Percentiles rank a stretch among this genome's conserved stretches.
These are phyloP conservation scores for Epinotia brunnichana DNA, from an alignment of 2,888 invertebrate genomes.

Conservation along the genomic window DNA sequence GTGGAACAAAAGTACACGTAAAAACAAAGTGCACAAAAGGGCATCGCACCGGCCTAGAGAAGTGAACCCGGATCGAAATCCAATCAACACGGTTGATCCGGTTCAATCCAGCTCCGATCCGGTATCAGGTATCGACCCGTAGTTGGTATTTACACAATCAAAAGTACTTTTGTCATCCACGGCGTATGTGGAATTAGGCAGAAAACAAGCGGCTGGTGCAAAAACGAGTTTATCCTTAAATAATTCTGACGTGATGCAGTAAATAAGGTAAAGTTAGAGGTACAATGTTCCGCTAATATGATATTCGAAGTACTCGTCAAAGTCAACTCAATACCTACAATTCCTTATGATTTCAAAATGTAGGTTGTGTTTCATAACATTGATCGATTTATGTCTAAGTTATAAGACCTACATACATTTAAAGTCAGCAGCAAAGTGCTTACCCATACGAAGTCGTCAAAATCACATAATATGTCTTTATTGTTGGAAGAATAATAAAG, in stretches of 20 bases:
- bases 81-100: slow-evolving; percentile 69
- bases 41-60: slow-evolving; percentile 34
- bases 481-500: too few relatives aligned
- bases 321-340: too few relatives aligned
- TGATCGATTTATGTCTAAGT: too few relatives aligned
- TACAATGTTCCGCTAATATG: not conserved
- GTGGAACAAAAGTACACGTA: slow-evolving; percentile 21
- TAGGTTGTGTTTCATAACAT: too few relatives aligned
- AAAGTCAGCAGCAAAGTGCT: too few relatives aligned
- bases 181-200: slow-evolving; percentile 27
- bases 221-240: not conserved
- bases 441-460: too few relatives aligned
- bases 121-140: slow-evolving; percentile 43
- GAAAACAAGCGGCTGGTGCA: not conserved
- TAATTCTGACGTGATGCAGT: not conserved
- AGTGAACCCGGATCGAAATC: slow-evolving; percentile 52
- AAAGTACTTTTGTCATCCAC: slow-evolving; percentile 45
- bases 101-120: slow-evolving; percentile 48
- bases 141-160: slow-evolving; percentile 46
- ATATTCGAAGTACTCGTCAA: not conserved
- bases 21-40: slow-evolving; percentile 40
- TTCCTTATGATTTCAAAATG: too few relatives aligned
- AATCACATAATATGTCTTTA: too few relatives aligned
- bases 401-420: too few relatives aligned
- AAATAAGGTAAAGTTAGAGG: not conserved